Evolutionary conservation across 2,113 vertebrate species (phyloP).

Genomic region (Tetraodon nigroviridis): DNA sequence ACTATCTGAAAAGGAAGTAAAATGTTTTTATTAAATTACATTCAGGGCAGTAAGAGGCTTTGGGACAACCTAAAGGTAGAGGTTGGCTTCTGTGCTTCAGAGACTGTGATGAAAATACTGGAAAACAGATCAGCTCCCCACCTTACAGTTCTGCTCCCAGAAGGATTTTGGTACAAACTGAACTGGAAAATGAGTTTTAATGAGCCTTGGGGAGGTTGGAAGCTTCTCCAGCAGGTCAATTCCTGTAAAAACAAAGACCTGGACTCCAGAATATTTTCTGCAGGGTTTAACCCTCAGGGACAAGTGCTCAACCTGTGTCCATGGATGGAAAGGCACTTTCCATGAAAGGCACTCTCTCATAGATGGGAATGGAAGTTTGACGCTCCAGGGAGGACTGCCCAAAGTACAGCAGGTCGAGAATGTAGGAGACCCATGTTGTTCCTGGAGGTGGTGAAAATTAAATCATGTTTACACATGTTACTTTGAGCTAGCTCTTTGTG

Average conservation of each 20-base stretch:
- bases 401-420: constrained; percentile 73
- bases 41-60: no score
- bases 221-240: not conserved
- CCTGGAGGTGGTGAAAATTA: constrained; percentile 49
- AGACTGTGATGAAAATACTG: not conserved
- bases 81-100: no score
- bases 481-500: not conserved
- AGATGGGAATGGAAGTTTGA: constrained; percentile 59
- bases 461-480: not conserved
- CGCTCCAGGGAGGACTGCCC: constrained; percentile 49
- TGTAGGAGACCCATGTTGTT: constrained; percentile 78
- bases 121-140: constrained; percentile 27
- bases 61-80: no score
- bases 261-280: constrained; percentile 46
- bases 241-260: not conserved
- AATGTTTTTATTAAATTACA: not conserved
- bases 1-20: constrained; percentile 67
- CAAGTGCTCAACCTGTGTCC: not conserved
- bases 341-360: constrained; percentile 72
- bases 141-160: constrained; percentile 74
- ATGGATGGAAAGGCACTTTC: constrained; percentile 34
- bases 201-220: not conserved
- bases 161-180: constrained; percentile 1
- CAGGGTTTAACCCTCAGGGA: not conserved
- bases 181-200: constrained; percentile 1